These are phyloP conservation scores for Leptarthrus brevirostris DNA, from an alignment of 2,888 invertebrate genomes.

Conservation along the genomic window DNA sequence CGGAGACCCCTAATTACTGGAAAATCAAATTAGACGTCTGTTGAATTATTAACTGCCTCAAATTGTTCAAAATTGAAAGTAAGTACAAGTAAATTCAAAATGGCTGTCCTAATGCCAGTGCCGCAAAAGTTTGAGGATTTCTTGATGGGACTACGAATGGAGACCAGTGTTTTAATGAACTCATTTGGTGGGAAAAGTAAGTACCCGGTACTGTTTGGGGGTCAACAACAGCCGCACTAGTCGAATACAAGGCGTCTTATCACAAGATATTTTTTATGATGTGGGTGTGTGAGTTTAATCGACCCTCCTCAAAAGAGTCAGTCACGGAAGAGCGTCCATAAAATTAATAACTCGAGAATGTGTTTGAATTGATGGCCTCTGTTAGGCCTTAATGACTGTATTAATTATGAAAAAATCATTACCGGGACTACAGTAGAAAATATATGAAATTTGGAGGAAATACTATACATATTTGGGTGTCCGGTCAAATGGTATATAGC, in stretches of 20 bases:
- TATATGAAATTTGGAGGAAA: no score
- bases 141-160: no score
- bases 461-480: no score
- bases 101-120: background rate
- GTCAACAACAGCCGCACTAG: no score
- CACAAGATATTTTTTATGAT: background rate
- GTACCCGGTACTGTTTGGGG: slow-evolving; percentile 2
- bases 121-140: background rate
- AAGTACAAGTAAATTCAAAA: slow-evolving; percentile 28
- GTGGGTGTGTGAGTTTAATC: background rate
- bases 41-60: slow-evolving; percentile 31
- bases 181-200: slow-evolving; percentile 32
- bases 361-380: slow-evolving; percentile 44
- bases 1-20: slow-evolving; percentile 32
- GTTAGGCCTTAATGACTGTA: slow-evolving; percentile 40
- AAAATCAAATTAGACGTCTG: slow-evolving; percentile 39
- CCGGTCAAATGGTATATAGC: no score
- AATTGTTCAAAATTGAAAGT: slow-evolving; percentile 36
- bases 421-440: background rate
- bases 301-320: slow-evolving; percentile 1
- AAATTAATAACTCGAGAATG: slow-evolving; percentile 35
- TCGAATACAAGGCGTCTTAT: background rate
- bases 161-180: slow-evolving; percentile 40
- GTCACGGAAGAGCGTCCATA: slow-evolving; percentile 21
- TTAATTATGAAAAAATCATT: slow-evolving; percentile 45